phyloP scores from a whole-genome alignment of 2,888 invertebrate species.

The Amiota communis region DNA sequence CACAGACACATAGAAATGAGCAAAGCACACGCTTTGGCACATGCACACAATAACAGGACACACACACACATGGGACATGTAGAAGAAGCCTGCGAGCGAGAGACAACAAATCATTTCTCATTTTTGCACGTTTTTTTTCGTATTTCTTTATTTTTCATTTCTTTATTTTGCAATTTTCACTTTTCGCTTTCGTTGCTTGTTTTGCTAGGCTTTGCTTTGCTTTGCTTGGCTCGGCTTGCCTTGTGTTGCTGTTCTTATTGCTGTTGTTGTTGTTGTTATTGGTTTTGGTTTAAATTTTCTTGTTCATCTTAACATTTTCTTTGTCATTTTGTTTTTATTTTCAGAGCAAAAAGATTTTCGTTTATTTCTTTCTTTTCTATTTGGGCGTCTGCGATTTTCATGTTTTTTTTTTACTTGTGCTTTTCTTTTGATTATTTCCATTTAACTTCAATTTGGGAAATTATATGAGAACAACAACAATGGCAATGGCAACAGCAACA shows the following conservation, averaged over 20 bases:
- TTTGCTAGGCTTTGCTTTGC: neutral
- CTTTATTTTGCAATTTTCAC: slow-evolving; percentile 17
- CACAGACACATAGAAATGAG: slow-evolving; percentile 30
- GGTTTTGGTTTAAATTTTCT: too few species aligned
- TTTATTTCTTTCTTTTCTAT: slow-evolving; percentile 24
- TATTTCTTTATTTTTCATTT: neutral
- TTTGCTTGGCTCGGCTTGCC: too few species aligned
- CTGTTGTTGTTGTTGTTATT: too few species aligned
- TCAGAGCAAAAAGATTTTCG: neutral
- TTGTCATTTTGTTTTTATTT: too few species aligned
- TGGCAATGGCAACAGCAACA: too few species aligned
- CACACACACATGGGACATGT: neutral
- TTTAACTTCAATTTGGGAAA: slow-evolving; percentile 64
- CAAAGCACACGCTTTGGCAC: slow-evolving; percentile 8
- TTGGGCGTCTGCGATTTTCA: slow-evolving; percentile 54
- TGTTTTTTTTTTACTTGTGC: slow-evolving; percentile 38
- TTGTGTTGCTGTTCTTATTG: slow-evolving; percentile 6
- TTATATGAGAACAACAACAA: slow-evolving; percentile 48
- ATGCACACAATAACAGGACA: slow-evolving; percentile 12
- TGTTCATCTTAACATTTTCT: too few species aligned
- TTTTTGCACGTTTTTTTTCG: slow-evolving; percentile 21
- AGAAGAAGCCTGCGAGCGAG: neutral
- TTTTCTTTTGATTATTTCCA: slow-evolving; percentile 37
- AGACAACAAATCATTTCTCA: slow-evolving; percentile 24
- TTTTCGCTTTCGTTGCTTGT: slow-evolving; percentile 28